Evolutionary conservation across 1,140 invertebrate genomes (phyloP), one percentile per base, ranked within the genome.

Genomic region (Chrysoperla carnea): DNA sequence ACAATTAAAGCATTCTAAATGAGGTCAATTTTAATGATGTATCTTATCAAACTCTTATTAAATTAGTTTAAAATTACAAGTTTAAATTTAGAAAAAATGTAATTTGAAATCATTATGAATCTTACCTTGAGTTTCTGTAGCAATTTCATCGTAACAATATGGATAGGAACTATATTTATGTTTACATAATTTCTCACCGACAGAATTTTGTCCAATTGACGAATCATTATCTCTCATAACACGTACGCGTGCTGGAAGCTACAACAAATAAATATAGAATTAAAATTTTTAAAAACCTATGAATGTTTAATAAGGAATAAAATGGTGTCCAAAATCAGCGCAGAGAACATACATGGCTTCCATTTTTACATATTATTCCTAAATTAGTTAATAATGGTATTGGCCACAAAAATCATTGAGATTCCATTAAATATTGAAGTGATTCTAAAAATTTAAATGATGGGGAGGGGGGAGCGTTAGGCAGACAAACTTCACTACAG

Each of bases 81-180:
- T n/a, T n/a, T n/a, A n/a, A n/a, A n/a, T n/a, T n/a, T n/a, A n/a
- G n/a, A n/a, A n/a, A n/a, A n/a, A n/a, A n/a, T 23, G 17, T 23
- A 23, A 23, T 23, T 2, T 23, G 17, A 23, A 23, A 23, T 23
- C 17, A 2, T 17, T 33, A 1, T 9, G 1, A 48, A 40, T 52
- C 52, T 52, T 53, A 56, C 55, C 74, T 55, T 78, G 73, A 41
- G 68, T 73, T 44, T 80, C 78, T 12, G 74, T 71, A 2, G 76
- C 74, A 6, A 82, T 81, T 59, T 82, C 82, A 49, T 82, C 81
- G 51, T 86, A 87, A 55, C 82, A 85, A 59, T 84, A 85, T 3
- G 81, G 81, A 62, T 83, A 84, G 13, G 81, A 80, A 13, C 79
- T 83, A 56, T 86, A 86, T 52, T 83, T 84, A 49, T 84, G 79